Base-by-base conservation (phyloP, 2,888 invertebrate genomes). In the Orthosia gracilis region DNA sequence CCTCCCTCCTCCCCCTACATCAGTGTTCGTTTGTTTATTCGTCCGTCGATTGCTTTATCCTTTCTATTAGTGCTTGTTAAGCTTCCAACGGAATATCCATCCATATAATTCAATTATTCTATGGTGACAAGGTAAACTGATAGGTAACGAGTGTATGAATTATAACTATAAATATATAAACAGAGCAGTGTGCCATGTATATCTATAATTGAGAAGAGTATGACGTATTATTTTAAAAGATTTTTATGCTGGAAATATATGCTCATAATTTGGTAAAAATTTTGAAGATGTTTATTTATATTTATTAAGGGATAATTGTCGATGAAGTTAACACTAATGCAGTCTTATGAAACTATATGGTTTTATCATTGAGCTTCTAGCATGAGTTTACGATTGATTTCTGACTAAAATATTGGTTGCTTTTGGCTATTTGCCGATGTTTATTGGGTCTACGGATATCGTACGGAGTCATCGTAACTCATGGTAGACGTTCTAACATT, bases 61-160 rank as follows among this genome's bases (percentile, higher is more conserved):
- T 90, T 89, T 90, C 91, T 85, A 87, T 87, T 93, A 94, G 91
- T 93, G 95, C 95, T 95, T 95, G 85, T 91, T 94, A 95, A 96
- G 95, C 95, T 96, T 95, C 92, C 90, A 92, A 95, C 91, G 91
- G 93, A 92, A 93, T 94, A 94, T 96, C 96, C 96, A 96, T 96
- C 96, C 96, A 96, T 94, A 92, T 93, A 94, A 95, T 94, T 96
- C 96, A 96, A 96, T 96, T 96, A 96, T 94, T 94, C 94, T 95
- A 95, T 96, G 95, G 95, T 94, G 94, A 96, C 96, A 96, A 96
- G 95, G 96, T 96, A 95, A 94, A 93, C 93, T 92, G 94, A 90
- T 94, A 94, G 92, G 92, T 94, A 91, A 90, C 93, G 92, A 92
- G 90, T 94, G 93, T 94, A 93, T 92, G 92, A 92, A 85, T 83